Conservation (phyloP, 2,888 invertebrate species). For the Tetropium fuscum region DNA sequence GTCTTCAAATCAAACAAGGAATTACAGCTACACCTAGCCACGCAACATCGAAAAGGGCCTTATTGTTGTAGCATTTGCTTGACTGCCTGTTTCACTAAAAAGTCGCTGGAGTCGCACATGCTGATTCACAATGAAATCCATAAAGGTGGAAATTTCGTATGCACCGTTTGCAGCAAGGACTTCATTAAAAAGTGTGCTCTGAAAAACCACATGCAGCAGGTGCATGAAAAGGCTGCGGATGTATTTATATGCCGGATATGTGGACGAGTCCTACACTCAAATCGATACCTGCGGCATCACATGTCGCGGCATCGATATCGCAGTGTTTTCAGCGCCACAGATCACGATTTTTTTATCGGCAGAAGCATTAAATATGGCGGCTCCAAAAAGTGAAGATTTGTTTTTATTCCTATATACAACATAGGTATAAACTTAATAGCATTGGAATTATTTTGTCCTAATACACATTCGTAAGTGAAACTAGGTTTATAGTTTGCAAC, state of each 20-base stretch:
- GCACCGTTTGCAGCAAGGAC: conserved; percentile 33
- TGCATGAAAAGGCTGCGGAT: neutral
- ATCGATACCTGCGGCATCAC: neutral
- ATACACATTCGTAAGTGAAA: too few relatives aligned
- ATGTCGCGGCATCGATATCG: neutral
- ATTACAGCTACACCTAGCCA: conserved; percentile 33
- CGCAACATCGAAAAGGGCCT: conserved; percentile 30
- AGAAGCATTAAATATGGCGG: too few relatives aligned
- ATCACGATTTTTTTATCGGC: too few relatives aligned
- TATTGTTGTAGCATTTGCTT: conserved; percentile 36
- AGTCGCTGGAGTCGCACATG: conserved; percentile 2
- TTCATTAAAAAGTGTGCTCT: conserved; percentile 29
- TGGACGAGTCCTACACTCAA: conserved; percentile 1
- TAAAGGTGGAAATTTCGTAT: conserved; percentile 31
- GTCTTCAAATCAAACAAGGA: conserved; percentile 47
- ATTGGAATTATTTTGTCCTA: too few relatives aligned
- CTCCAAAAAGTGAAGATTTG: too few relatives aligned
- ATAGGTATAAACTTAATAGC: too few relatives aligned
- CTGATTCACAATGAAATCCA: conserved; percentile 29
- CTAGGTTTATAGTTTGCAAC: too few relatives aligned
- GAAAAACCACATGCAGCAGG: conserved; percentile 35
- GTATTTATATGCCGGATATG: conserved; percentile 9
- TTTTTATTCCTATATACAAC: too few relatives aligned
- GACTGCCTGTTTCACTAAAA: conserved; percentile 28
- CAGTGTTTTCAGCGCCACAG: too few relatives aligned